Conservation (phyloP, 2,888 invertebrate genomes). For the Lingula anatina region DNA sequence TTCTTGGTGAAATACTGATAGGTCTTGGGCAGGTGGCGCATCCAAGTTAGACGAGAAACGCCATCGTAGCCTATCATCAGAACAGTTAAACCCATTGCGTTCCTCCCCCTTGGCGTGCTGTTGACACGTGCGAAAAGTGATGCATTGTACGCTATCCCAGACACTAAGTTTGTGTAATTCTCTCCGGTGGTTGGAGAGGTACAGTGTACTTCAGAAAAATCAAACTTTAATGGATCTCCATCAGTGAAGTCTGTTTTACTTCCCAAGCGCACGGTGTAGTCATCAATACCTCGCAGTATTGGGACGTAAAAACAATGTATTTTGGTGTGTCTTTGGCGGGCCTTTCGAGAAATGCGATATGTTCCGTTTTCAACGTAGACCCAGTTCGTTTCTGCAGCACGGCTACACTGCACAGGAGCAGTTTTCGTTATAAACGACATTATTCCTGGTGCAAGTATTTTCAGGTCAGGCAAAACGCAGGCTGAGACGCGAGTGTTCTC, state of each 20-base stretch:
- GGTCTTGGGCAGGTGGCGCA: slow-evolving; percentile 39
- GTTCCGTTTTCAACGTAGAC: slow-evolving; percentile 67
- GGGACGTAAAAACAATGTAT: slow-evolving; percentile 59
- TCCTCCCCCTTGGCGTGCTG: slow-evolving; percentile 15
- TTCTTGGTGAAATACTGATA: slow-evolving; percentile 31
- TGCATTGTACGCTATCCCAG: slow-evolving; percentile 54
- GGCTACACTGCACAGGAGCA: too few species aligned
- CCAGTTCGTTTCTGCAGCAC: slow-evolving; percentile 68
- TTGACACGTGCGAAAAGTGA: slow-evolving; percentile 5
- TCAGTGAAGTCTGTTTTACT: slow-evolving; percentile 25
- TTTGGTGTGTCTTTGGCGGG: slow-evolving; percentile 51
- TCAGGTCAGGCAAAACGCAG: too few species aligned
- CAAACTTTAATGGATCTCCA: slow-evolving; percentile 25
- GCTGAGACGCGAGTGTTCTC: too few species aligned
- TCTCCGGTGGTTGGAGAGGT: slow-evolving; percentile 23
- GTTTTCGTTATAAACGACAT: too few species aligned
- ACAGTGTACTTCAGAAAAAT: slow-evolving; percentile 43
- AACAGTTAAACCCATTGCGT: slow-evolving; percentile 63
- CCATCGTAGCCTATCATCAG: slow-evolving; percentile 87
- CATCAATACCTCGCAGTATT: slow-evolving; percentile 33
- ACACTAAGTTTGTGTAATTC: slow-evolving; percentile 66
- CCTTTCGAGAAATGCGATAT: slow-evolving; percentile 57
- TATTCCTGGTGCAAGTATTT: too few species aligned
- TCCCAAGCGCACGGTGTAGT: slow-evolving; percentile 21
- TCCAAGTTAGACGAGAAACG: slow-evolving; percentile 71